Evolutionary conservation across 2,888 invertebrate genomes (phyloP).

Genomic region (Hedychridium roseum): DNA sequence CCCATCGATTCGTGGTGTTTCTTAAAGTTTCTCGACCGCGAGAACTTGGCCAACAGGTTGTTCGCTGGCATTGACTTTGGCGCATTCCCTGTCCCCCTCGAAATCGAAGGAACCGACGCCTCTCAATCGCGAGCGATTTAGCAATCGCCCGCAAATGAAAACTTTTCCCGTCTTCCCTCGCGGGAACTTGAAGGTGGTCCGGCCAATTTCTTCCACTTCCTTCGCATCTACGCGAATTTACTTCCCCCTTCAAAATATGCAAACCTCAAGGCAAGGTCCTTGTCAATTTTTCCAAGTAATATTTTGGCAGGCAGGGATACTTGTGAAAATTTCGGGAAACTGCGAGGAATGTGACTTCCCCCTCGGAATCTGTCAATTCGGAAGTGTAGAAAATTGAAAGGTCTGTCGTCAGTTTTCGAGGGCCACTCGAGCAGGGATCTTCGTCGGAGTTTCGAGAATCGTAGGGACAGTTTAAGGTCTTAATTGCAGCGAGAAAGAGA

Average conservation of each 20-base stretch:
- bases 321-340: too few species aligned
- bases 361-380: too few species aligned
- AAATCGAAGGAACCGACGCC: conserved; percentile 26
- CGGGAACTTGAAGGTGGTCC: conserved; percentile 17
- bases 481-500: neutral
- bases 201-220: conserved; percentile 9
- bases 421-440: too few species aligned
- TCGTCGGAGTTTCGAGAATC: too few species aligned
- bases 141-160: conserved; percentile 34
- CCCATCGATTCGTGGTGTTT: too few species aligned
- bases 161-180: conserved; percentile 39
- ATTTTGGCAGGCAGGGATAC: too few species aligned
- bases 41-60: conserved; percentile 38
- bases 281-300: too few species aligned
- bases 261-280: too few species aligned
- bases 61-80: conserved; percentile 33
- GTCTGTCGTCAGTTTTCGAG: too few species aligned
- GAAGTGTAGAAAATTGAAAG: too few species aligned
- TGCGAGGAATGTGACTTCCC: too few species aligned
- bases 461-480: too few species aligned
- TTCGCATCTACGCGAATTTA: conserved; percentile 7
- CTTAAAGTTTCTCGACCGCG: conserved; percentile 1
- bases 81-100: conserved; percentile 14
- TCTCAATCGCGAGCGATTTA: conserved; percentile 42
- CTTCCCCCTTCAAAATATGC: neutral